A percentile compares a stretch with the other conserved stretches of the same genome.
These are phyloP conservation scores for Phalera bucephala DNA, from an alignment of 2,888 invertebrate species.

Conservation along the genomic window DNA sequence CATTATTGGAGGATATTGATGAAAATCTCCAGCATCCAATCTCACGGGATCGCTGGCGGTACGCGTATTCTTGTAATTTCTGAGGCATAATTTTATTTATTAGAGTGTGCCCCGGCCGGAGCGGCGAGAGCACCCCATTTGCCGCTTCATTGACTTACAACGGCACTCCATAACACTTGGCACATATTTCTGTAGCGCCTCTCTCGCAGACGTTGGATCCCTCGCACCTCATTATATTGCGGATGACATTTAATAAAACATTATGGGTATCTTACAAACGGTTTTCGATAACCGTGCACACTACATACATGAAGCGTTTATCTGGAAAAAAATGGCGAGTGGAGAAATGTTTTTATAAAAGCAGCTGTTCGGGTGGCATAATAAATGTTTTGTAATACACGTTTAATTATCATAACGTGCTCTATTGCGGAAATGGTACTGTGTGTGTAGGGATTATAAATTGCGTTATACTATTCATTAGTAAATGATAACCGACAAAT, in stretches of 20 bases:
- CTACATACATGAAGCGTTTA: conserved; percentile 33
- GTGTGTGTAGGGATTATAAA: conserved; percentile 6
- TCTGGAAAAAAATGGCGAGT: conserved; percentile 15
- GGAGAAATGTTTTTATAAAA: conserved; percentile 11
- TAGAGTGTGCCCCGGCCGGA: conserved; percentile 73
- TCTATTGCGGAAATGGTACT: conserved; percentile 1
- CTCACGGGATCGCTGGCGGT: conserved; percentile 68
- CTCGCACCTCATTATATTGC: conserved; percentile 81
- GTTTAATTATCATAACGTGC: conserved; percentile 1
- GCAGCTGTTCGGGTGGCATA: conserved; percentile 10
- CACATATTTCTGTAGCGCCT: conserved; percentile 82
- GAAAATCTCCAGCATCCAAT: conserved; percentile 77
- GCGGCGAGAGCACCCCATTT: conserved; percentile 79
- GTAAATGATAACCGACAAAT: conserved; percentile 12
- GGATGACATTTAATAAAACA: conserved; percentile 83
- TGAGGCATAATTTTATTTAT: conserved; percentile 82
- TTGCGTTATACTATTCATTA: conserved; percentile 11
- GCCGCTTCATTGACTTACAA: conserved; percentile 83
- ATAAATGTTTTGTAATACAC: conserved; percentile 15
- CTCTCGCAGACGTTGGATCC: conserved; percentile 68
- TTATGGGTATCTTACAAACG: conserved; percentile 69
- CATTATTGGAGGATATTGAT: conserved; percentile 76
- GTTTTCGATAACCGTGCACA: conserved; percentile 66
- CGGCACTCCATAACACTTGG: conserved; percentile 81
- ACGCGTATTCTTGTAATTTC: conserved; percentile 82